These are phyloP conservation scores for Beris chalybata DNA, from an alignment of 2,888 invertebrate genomes.

Conservation along the genomic window DNA sequence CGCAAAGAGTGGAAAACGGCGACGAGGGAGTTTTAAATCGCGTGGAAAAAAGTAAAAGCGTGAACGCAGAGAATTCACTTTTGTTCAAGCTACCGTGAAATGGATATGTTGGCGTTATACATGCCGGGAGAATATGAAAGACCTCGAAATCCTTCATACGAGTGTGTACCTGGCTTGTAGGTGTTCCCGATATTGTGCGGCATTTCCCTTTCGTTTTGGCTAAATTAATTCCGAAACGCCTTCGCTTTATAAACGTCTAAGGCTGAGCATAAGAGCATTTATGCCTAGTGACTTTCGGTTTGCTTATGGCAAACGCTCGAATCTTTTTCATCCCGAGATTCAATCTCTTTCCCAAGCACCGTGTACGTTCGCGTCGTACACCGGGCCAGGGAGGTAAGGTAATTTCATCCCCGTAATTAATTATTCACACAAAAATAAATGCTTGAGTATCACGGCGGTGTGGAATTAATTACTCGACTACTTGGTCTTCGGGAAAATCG, in stretches of 20 bases:
- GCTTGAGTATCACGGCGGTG: conserved; percentile 33
- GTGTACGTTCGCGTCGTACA: conserved; percentile 8
- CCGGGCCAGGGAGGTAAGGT: conserved; percentile 14
- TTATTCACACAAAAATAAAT: conserved; percentile 36
- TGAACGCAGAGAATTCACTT: not conserved
- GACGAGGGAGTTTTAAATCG: not conserved
- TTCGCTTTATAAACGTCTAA: conserved; percentile 31
- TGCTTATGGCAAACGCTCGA: not conserved
- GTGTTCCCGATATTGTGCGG: conserved; percentile 30
- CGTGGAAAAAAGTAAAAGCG: not conserved
- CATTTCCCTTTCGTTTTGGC: conserved; percentile 34
- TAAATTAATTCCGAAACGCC: conserved; percentile 38
- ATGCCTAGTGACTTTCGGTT: conserved; percentile 24
- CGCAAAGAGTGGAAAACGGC: conserved; percentile 24
- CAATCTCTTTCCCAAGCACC: conserved; percentile 13
- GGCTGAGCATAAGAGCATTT: conserved; percentile 36
- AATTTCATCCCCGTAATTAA: conserved; percentile 31
- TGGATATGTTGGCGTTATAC: conserved; percentile 30
- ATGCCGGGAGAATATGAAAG: conserved; percentile 2
- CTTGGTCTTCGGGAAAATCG: conserved; percentile 30
- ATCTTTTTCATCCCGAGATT: not conserved
- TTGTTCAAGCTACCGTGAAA: conserved; percentile 14
- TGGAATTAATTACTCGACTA: conserved; percentile 37
- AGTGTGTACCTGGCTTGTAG: conserved; percentile 28
- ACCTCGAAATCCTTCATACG: too few relatives aligned